Percentiles rank a stretch among this genome's conserved stretches.
These are phyloP conservation scores for Atractosteus spatula DNA, from an alignment of 2,113 vertebrate species.

Conservation along the genomic window DNA sequence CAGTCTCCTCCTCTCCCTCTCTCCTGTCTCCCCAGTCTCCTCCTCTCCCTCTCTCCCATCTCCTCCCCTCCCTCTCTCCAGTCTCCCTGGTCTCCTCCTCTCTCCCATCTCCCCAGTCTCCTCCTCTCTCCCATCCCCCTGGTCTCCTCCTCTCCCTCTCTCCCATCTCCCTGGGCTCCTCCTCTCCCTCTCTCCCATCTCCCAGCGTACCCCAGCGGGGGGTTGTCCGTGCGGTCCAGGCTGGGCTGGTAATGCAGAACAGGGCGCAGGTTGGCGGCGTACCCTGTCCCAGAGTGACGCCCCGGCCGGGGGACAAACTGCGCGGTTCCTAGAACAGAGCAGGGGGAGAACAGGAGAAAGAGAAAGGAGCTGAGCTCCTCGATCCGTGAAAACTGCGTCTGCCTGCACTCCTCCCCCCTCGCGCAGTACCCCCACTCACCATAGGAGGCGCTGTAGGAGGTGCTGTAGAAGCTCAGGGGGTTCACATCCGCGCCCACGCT, in stretches of 20 bases:
- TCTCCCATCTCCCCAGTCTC: too few species aligned
- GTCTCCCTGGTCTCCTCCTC: too few species aligned
- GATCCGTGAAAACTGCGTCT: neutral
- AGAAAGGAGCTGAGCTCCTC: constrained; percentile 7
- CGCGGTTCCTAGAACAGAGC: constrained; percentile 1
- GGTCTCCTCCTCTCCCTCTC: too few species aligned
- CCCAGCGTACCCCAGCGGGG: constrained; percentile 44
- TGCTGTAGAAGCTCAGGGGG: constrained; percentile 16
- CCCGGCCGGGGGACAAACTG: constrained; percentile 21
- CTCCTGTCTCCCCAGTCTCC: too few species aligned
- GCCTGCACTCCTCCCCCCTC: neutral
- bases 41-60: too few species aligned
- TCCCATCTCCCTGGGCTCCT: neutral
- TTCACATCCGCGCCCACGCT: too few species aligned
- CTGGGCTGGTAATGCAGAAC: constrained; percentile 40
- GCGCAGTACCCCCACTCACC: constrained; percentile 19
- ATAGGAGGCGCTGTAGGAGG: constrained; percentile 25
- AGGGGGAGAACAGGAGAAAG: neutral
- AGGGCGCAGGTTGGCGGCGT: constrained; percentile 44
- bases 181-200: neutral
- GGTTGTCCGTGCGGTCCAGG: constrained; percentile 40
- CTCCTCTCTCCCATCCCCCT: neutral
- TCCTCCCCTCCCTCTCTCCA: too few species aligned
- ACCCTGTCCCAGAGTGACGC: constrained; percentile 33
- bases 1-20: too few species aligned